Percentiles rank a stretch among this genome's conserved stretches.
phyloP scores from a whole-genome alignment of 1,140 invertebrate genomes.

The Arctopsyche grandis region DNA sequence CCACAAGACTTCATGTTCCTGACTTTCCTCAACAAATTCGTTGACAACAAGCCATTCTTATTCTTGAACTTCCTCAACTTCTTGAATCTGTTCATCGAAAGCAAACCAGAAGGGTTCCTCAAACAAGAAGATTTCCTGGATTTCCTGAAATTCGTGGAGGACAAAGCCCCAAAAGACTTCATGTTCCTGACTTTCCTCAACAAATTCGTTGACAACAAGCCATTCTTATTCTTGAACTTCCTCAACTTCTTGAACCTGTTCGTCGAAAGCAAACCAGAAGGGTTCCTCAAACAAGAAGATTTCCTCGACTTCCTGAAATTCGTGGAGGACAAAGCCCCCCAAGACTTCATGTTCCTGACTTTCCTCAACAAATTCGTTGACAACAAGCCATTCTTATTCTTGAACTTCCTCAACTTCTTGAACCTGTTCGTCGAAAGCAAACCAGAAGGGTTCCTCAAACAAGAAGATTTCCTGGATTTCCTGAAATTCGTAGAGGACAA shows the following conservation, averaged over 20 bases:
- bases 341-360: constrained; percentile 22
- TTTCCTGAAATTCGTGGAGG: neutral
- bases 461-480: constrained; percentile 12
- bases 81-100: neutral
- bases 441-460: neutral
- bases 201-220: constrained; percentile 9
- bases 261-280: neutral
- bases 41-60: constrained; percentile 12
- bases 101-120: neutral
- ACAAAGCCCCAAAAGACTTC: constrained; percentile 12
- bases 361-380: constrained; percentile 15
- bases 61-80: constrained; percentile 2
- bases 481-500: constrained; percentile 23
- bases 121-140: constrained; percentile 19
- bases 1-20: constrained; percentile 26
- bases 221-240: constrained; percentile 26
- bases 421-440: constrained; percentile 14
- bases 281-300: neutral
- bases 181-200: constrained; percentile 1
- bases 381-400: constrained; percentile 14
- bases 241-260: constrained; percentile 7
- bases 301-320: constrained; percentile 24
- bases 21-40: neutral
- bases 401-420: neutral
- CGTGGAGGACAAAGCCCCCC: neutral